Conservation (phyloP, 2,797 vertebrate genomes). For the Anguilla megastoma region DNA sequence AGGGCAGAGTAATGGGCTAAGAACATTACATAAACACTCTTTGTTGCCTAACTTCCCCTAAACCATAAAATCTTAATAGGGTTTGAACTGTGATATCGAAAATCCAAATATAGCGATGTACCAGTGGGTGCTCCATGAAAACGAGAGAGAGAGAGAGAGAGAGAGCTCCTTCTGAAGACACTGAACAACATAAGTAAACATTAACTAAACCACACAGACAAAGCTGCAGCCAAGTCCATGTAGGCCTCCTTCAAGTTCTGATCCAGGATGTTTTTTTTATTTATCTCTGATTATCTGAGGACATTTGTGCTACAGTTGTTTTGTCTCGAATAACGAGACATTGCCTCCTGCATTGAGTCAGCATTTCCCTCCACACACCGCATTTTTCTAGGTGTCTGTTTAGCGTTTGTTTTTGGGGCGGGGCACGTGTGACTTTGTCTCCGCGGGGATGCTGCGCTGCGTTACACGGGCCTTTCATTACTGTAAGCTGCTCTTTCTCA, state of each 20-base stretch:
- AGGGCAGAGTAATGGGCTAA: conserved; percentile 8
- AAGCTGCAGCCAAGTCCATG: too few species aligned
- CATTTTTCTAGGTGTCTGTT: not conserved
- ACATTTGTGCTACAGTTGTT: not conserved
- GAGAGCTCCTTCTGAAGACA: too few species aligned
- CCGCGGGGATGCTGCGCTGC: not conserved
- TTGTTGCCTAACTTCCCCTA: conserved; percentile 53
- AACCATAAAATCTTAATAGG: conserved; percentile 55
- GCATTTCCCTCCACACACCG: not conserved
- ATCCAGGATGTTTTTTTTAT: not conserved
- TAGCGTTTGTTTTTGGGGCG: not conserved
- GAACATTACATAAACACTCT: conserved; percentile 52
- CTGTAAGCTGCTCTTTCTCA: not conserved
- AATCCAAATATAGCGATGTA: conserved; percentile 32
- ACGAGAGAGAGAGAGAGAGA: not conserved
- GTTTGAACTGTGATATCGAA: conserved; percentile 12
- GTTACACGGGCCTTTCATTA: not conserved
- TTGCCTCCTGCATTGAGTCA: not conserved
- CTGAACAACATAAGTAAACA: too few species aligned
- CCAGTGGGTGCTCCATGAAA: not conserved
- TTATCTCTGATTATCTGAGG: not conserved
- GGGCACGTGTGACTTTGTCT: not conserved
- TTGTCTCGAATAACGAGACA: not conserved
- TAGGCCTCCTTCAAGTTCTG: too few species aligned
- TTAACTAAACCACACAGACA: too few species aligned